Evolutionary conservation across 2,113 vertebrate species (phyloP).

Genomic region (Otis tarda): DNA sequence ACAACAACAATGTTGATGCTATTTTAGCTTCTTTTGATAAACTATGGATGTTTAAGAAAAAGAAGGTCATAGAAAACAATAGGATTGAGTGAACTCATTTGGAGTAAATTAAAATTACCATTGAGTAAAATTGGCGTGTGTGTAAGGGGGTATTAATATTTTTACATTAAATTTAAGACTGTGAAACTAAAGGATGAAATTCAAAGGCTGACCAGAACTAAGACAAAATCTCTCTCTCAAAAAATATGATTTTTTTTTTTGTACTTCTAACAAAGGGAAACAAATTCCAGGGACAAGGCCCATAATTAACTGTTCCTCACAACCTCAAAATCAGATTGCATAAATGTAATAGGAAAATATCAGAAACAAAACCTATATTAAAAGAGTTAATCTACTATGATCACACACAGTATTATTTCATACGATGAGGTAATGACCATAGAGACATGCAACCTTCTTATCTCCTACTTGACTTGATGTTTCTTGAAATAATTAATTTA

Average conservation of each 20-base stretch:
- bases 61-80: not conserved
- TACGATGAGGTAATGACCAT: not conserved
- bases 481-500: not conserved
- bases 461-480: not conserved
- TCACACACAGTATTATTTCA: not conserved
- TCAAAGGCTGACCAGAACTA: not conserved
- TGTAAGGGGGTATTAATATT: rapidly evolving
- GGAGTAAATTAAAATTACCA: not conserved
- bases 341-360: not conserved
- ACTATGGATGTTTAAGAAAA: not conserved
- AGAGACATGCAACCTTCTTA: not conserved
- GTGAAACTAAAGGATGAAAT: not conserved
- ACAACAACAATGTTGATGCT: not conserved
- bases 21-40: not conserved
- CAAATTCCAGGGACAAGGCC: not conserved
- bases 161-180: not conserved
- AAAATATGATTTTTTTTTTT: not conserved
- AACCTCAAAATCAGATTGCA: not conserved
- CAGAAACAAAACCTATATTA: not conserved
- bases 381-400: not conserved
- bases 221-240: not conserved
- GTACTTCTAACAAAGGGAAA: not conserved
- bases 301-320: not conserved
- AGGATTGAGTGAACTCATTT: not conserved
- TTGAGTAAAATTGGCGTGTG: not conserved